These are phyloP conservation scores for Callopanchax toddi DNA, from an alignment of 2,113 vertebrate species.

Conservation along the genomic window DNA sequence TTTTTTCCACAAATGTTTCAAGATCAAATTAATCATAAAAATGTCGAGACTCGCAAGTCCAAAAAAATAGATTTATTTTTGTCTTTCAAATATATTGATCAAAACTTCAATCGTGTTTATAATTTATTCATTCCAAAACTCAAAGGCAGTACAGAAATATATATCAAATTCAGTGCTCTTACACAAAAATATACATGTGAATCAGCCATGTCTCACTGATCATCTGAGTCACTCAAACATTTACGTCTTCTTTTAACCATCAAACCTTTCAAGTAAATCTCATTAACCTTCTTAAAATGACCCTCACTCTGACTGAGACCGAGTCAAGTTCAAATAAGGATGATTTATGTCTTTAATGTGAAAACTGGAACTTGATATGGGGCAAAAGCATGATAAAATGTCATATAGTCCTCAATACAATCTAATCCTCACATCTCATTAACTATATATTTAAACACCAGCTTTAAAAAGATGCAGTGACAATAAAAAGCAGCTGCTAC, in stretches of 20 bases:
- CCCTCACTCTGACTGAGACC: conserved; percentile 14
- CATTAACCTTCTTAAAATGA: conserved; percentile 1
- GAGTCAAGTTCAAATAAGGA: conserved; percentile 11
- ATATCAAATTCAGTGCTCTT: conserved; percentile 61
- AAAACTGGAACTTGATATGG: conserved; percentile 1
- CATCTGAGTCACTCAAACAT: conserved; percentile 27
- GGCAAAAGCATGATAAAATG: conserved; percentile 5
- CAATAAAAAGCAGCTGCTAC: conserved; percentile 26
- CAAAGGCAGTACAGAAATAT: conserved; percentile 54
- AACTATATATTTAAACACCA: conserved; percentile 34
- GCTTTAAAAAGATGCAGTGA: conserved; percentile 29
- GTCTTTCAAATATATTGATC: conserved; percentile 48
- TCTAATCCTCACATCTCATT: conserved; percentile 50
- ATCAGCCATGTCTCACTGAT: conserved; percentile 42
- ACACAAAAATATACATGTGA: conserved; percentile 71
- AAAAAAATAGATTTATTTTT: conserved; percentile 73
- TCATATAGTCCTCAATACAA: conserved; percentile 58
- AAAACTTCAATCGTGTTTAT: conserved; percentile 49
- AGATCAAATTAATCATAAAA: conserved; percentile 31
- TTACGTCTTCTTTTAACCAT: conserved; percentile 7
- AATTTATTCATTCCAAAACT: conserved; percentile 62
- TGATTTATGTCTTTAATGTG: conserved; percentile 21
- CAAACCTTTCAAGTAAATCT: conserved; percentile 47
- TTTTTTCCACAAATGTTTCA: neutral
- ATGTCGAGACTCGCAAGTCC: conserved; percentile 53